Percentiles rank a stretch among this genome's conserved stretches.
Conservation (phyloP, 2,888 invertebrate species). For the Lottia gigantea region DNA sequence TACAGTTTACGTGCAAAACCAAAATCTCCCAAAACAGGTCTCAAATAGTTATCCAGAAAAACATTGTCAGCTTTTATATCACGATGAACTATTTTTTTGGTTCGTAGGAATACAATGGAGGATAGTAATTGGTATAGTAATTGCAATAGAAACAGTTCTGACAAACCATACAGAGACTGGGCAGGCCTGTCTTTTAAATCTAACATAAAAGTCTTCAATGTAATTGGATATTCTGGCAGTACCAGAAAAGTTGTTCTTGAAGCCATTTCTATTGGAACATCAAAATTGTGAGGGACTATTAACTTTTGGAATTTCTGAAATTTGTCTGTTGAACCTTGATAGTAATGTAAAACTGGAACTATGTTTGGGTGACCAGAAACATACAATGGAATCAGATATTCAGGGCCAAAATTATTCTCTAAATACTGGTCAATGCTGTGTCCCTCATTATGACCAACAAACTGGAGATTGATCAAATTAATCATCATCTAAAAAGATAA, state of each 20-base stretch:
- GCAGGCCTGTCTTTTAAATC: constrained; percentile 12
- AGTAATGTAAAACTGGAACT: constrained; percentile 37
- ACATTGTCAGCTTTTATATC: constrained; percentile 46
- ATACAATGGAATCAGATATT: constrained; percentile 29
- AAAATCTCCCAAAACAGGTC: constrained; percentile 40
- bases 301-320: constrained; percentile 37
- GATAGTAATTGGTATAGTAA: constrained; percentile 43
- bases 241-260: constrained; percentile 42
- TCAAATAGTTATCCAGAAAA: constrained; percentile 36
- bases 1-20: constrained; percentile 31
- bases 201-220: constrained; percentile 33
- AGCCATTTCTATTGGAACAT: constrained; percentile 36
- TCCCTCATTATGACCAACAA: constrained; percentile 26
- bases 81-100: constrained; percentile 37
- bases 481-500: constrained; percentile 36
- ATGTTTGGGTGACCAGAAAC: constrained; percentile 37
- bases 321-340: constrained; percentile 36
- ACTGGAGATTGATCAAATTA: constrained; percentile 31
- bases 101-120: constrained; percentile 34
- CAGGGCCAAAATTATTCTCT: constrained; percentile 32
- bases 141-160: constrained; percentile 31
- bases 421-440: constrained; percentile 29
- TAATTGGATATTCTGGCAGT: constrained; percentile 35
- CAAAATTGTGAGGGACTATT: constrained; percentile 27
- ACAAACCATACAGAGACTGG: constrained; percentile 25